Evolutionary conservation across 1,140 invertebrate genomes (phyloP), one percentile per base, ranked within the genome.

Genomic region (Camponotus pennsylvanicus): DNA sequence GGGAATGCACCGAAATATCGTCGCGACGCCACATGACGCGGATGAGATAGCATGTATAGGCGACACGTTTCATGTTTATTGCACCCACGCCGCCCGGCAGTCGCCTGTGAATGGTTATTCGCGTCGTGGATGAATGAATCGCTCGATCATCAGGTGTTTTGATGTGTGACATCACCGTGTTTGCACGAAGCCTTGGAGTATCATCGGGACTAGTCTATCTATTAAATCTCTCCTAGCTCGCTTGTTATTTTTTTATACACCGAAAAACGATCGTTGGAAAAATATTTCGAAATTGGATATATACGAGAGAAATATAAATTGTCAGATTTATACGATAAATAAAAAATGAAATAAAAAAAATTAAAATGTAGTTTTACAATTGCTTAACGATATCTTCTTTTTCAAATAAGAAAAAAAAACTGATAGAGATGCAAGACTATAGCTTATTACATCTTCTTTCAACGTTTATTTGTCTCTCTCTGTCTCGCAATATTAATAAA

Each of bases 91-190:
- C 11, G 49, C 49, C 49, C 49, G 27, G 0, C 76, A 13, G 27
- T 64, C 9, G 18, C n/a, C 45, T 57, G 40, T 83, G 69, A 75
- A 83, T 83, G 69, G 69, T 75, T 82, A 59, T 73, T 83, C 69
- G 40, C 15, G 34, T 55, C n/a, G 66, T 18, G 40, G n/a, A 83
- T 83, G 55, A 83, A 63, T 83, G 79, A 83, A 49, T 61, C 69
- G 78, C 18, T 13, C 27, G 55, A 61, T 70, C 76, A n/a, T 64
- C 76, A 27, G 42, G 15, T 64, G 9, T 27, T 27, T 32, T 32
- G 69, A 52, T 52, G 49, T 34, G 40, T 21, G 55, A 71, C 40
- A 45, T 21, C 40, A 18, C 37, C 37, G 32, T 69, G 52, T 59
- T 70, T 21, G 15, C 21, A 8, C 13, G 40, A 45, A n/a, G 18